Percentiles rank a stretch among this genome's conserved stretches.
phyloP scores from a whole-genome alignment of 2,113 vertebrate species.

The Melanerpes formicivorus region DNA sequence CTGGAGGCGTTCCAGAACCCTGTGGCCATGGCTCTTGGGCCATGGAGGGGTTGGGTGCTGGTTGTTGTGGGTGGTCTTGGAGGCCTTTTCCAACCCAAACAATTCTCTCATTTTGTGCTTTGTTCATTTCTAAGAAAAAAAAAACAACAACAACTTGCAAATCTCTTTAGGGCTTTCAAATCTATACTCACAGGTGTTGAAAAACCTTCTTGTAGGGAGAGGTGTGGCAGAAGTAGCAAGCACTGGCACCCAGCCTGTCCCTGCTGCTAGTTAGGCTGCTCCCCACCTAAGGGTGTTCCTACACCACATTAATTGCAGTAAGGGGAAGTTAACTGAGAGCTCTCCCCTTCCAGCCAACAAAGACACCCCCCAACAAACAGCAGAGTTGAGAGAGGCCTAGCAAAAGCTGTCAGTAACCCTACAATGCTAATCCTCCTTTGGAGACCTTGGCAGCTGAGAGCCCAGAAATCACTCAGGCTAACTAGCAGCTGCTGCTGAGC shows the following conservation, averaged over 20 bases:
- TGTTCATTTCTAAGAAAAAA: accelerated
- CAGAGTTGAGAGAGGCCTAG: background rate
- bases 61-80: too few species aligned
- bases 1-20: too few species aligned
- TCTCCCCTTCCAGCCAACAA: background rate
- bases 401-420: background rate
- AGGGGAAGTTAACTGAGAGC: background rate
- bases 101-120: background rate
- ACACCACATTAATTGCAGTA: background rate
- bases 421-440: background rate
- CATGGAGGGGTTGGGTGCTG: too few species aligned
- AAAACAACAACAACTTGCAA: background rate
- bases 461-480: background rate
- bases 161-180: background rate
- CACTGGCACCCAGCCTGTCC: background rate
- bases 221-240: background rate
- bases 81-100: too few species aligned
- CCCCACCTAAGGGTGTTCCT: background rate
- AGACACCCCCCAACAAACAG: background rate
- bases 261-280: background rate
- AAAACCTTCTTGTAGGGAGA: background rate
- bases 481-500: background rate
- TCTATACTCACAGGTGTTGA: background rate
- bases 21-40: too few species aligned
- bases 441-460: background rate